Conservation (phyloP, 2,888 invertebrate genomes). For the Xylophagus ater region DNA sequence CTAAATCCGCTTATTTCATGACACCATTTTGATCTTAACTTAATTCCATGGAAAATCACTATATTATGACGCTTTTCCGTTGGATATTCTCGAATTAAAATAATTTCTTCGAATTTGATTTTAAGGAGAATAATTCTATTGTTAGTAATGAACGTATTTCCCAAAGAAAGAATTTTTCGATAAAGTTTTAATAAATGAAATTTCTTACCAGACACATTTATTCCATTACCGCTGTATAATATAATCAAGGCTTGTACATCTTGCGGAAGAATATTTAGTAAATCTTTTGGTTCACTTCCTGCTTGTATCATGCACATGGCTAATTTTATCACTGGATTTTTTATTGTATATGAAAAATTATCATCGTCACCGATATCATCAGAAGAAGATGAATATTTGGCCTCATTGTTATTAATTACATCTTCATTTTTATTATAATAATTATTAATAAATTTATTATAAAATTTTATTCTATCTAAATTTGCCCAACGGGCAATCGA, state of each 20-base stretch:
- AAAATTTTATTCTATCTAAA: constrained; percentile 1
- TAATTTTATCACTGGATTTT: constrained; percentile 40
- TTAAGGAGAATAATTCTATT: no score
- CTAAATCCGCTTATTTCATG: no score
- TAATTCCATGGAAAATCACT: no score
- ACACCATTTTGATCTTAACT: no score
- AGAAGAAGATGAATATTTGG: no score
- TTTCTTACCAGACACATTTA: constrained; percentile 29
- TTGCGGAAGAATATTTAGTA: constrained; percentile 39
- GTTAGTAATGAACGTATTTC: no score
- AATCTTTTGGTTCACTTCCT: constrained; percentile 34
- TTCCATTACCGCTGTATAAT: constrained; percentile 42
- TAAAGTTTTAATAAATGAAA: no score
- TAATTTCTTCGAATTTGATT: no score
- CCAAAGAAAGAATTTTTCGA: no score
- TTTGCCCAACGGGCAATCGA: constrained; percentile 44
- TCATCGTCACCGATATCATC: constrained; percentile 38
- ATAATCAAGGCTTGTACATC: constrained; percentile 46
- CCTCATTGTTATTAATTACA: constrained; percentile 23
- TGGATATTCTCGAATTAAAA: no score
- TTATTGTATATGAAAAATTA: constrained; percentile 31
- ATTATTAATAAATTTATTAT: background rate
- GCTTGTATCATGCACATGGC: constrained; percentile 45
- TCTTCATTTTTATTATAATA: constrained; percentile 18
- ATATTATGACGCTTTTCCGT: no score